A percentile compares a stretch with the other conserved stretches of the same genome.
Evolutionary conservation across 2,797 vertebrate species (phyloP).

Genomic region (Myripristis murdjan): DNA sequence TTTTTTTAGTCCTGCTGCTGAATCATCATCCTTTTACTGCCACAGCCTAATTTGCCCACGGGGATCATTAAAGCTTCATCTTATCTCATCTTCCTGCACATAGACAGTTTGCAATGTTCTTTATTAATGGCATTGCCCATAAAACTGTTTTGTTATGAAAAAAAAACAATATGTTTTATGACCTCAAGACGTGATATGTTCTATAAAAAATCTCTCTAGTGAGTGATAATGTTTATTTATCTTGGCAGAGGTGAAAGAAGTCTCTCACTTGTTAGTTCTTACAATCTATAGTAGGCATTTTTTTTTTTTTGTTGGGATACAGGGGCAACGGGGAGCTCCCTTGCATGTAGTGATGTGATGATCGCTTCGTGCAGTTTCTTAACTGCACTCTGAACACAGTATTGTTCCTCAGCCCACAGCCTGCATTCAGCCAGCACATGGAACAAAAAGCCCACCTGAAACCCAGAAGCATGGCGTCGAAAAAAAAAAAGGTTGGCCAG

Average conservation of each 20-base stretch:
- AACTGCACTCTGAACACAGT: slow-evolving; percentile 63
- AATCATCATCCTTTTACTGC: too few species aligned
- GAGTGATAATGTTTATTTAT: slow-evolving; percentile 31
- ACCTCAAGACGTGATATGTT: not conserved
- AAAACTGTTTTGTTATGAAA: not conserved
- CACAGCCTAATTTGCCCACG: too few species aligned
- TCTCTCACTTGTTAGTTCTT: slow-evolving; percentile 10
- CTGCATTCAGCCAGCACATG: slow-evolving; percentile 76
- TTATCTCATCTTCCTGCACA: slow-evolving; percentile 2
- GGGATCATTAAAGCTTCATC: too few species aligned
- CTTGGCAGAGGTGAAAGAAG: slow-evolving; percentile 21
- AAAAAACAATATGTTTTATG: not conserved
- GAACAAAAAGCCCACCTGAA: slow-evolving; percentile 80
- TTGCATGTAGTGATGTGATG: slow-evolving; percentile 50
- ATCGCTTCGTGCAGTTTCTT: slow-evolving; percentile 85
- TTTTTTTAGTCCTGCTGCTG: not conserved
- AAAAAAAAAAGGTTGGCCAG: slow-evolving; percentile 43
- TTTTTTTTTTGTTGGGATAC: slow-evolving; percentile 12
- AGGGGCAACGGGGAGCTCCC: slow-evolving; percentile 59
- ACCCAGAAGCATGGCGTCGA: slow-evolving; percentile 60
- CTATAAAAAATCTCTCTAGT: slow-evolving; percentile 19
- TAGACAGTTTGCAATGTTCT: not conserved
- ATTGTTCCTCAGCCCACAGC: slow-evolving; percentile 84
- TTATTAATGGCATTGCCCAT: not conserved
- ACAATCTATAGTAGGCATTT: slow-evolving; percentile 6